These are phyloP conservation scores for Cordilura impudica DNA, from an alignment of 2,888 invertebrate species.

Conservation along the genomic window DNA sequence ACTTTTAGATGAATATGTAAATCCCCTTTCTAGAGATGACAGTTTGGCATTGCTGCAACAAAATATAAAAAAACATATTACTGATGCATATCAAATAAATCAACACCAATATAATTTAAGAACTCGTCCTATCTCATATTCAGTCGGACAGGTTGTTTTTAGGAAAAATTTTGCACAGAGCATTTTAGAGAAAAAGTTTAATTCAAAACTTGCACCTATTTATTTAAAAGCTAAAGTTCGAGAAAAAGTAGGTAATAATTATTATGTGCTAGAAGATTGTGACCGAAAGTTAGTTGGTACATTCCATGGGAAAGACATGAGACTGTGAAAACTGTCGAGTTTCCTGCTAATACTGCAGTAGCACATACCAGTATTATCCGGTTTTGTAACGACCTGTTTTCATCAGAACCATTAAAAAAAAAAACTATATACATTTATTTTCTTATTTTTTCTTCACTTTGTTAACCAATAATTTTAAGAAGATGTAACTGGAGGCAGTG, in stretches of 20 bases:
- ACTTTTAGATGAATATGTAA: background rate
- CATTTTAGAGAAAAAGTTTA: background rate
- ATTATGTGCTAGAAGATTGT: background rate
- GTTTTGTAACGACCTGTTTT: background rate
- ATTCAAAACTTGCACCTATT: background rate
- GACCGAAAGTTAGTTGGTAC: slow-evolving; percentile 1
- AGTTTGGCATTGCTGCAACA: background rate
- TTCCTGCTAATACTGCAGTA: no score
- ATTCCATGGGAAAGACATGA: background rate
- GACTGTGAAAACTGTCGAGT: no score
- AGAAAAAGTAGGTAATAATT: background rate
- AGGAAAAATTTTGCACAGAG: background rate
- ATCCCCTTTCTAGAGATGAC: background rate
- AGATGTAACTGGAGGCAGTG: no score
- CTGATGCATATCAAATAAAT: background rate
- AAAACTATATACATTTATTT: no score
- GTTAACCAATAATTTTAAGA: no score
- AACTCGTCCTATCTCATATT: no score
- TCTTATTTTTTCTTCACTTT: no score
- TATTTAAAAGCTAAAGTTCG: background rate
- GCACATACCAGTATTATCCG: no score
- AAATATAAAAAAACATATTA: background rate
- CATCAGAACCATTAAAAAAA: no score
- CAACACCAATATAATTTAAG: background rate
- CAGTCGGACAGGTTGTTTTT: background rate